Base-by-base conservation (phyloP, 1,140 invertebrate genomes). In the Ips typographus region DNA sequence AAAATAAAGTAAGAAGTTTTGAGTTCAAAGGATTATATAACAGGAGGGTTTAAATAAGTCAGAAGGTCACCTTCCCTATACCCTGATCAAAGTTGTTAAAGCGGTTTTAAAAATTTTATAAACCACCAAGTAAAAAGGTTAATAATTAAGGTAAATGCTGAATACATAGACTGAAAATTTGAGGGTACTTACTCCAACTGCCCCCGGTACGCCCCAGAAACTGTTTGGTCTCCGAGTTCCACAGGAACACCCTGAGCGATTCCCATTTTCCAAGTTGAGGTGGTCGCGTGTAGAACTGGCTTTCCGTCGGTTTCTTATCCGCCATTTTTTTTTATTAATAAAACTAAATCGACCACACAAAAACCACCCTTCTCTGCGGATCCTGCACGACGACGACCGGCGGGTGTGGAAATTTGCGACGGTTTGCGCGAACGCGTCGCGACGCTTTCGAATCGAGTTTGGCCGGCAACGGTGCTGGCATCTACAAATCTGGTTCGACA, bases 151-250 rank as follows among this genome's bases (percentile, higher is more conserved):
- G 22, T 22, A 22, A 22, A 22, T 22, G 22, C 22, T 22, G 22
- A 22, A 22, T 22, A 22, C 22, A 22, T 22, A 22, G 22, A 22
- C 22, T 22, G 22, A 22, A 22, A 22, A 22, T 22, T 22, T 22
- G 7, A 22, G 44, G 5, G 8, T 4, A 89, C 92, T 94, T 83
- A 95, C 93, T 92, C 94, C 94, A 96, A 83, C 92, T 94, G 74
- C 88, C 85, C 71, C 91, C 93, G 68, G 93, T 95, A 73, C 94
- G 86, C 70, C 94, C 94, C 72, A 95, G 83, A 80, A 95, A 90
- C 82, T 94, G 91, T 76, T 90, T 89, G 65, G 91, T 94, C 82
- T 94, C 91, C 68, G 91, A 89, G 84, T 96, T 94, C 87, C 90
- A 96, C 65, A 95, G 77, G 83, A 95, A 95, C 75, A 87, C 83